Percentiles rank a stretch among this genome's conserved stretches.
Evolutionary conservation across 2,113 vertebrate species (phyloP).

Genomic region (Entelurus aequoreus): DNA sequence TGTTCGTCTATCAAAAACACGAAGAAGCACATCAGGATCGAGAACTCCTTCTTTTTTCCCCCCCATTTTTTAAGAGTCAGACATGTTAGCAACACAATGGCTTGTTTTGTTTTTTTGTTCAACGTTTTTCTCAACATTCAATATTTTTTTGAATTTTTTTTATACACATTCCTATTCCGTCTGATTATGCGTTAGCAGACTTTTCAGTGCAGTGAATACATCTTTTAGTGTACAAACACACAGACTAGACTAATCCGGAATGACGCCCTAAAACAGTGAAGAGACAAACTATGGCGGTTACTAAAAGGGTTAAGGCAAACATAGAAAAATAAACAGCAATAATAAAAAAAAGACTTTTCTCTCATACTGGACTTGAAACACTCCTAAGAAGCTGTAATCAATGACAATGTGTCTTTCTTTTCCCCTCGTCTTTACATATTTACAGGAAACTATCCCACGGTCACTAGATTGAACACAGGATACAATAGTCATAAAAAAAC

Average conservation of each 20-base stretch:
- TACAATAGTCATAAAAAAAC: conserved; percentile 55
- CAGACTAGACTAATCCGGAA: conserved; percentile 24
- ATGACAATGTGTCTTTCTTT: conserved; percentile 58
- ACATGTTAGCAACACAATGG: conserved; percentile 48
- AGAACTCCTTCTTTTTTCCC: conserved; percentile 8
- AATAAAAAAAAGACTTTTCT: conserved; percentile 49
- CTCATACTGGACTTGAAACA: conserved; percentile 30
- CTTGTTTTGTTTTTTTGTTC: conserved; percentile 17
- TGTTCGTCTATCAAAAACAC: conserved; percentile 45
- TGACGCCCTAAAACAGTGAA: conserved; percentile 31
- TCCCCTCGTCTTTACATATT: conserved; percentile 64
- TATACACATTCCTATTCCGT: conserved; percentile 38
- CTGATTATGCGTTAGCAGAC: conserved; percentile 15
- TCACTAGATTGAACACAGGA: conserved; percentile 47
- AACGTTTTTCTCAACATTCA: conserved; percentile 29
- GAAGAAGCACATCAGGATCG: conserved; percentile 34
- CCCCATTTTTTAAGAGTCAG: conserved; percentile 39
- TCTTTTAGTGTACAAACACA: conserved; percentile 27
- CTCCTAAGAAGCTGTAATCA: conserved; percentile 52
- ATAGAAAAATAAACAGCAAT: conserved; percentile 63
- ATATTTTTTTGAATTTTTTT: neutral
- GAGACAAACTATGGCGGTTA: conserved; percentile 34
- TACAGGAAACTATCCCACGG: conserved; percentile 54
- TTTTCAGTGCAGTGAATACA: conserved; percentile 15
- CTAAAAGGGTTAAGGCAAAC: conserved; percentile 68